These are phyloP conservation scores for Diabrotica balteata DNA, from an alignment of 2,888 invertebrate species.

Conservation along the genomic window DNA sequence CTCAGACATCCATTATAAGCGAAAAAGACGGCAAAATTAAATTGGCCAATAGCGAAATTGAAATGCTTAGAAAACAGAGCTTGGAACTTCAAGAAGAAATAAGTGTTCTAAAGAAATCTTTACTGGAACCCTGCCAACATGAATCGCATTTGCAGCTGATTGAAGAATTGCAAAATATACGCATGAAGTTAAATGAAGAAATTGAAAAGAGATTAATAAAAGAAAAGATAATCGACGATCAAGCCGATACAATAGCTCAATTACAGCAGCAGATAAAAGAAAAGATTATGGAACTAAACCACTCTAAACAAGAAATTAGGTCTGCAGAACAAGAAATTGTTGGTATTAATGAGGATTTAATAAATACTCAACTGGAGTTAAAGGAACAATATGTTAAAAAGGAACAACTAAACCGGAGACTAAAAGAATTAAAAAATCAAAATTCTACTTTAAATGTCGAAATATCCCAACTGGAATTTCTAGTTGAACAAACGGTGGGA, in stretches of 20 bases:
- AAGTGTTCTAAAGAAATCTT: conserved; percentile 32
- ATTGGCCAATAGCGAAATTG: conserved; percentile 41
- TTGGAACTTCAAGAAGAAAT: conserved; percentile 39
- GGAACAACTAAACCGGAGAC: conserved; percentile 38
- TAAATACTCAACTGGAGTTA: conserved; percentile 39
- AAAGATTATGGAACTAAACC: conserved; percentile 39
- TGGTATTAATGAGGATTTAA: conserved; percentile 39
- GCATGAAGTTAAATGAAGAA: conserved; percentile 40
- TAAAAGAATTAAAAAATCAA: conserved; percentile 41
- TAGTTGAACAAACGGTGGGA: conserved; percentile 35
- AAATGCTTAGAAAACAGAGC: conserved; percentile 37
- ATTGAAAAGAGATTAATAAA: conserved; percentile 44
- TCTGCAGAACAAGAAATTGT: conserved; percentile 40
- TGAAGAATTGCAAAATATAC: conserved; percentile 39
- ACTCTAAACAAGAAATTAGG: conserved; percentile 36
- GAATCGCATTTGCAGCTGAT: conserved; percentile 37
- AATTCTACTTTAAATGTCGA: conserved; percentile 38
- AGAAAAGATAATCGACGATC: conserved; percentile 48
- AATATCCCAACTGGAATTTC: conserved; percentile 42
- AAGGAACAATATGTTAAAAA: conserved; percentile 42
- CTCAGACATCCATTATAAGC: conserved; percentile 32
- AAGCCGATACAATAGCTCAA: conserved; percentile 41
- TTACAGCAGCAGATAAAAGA: conserved; percentile 42
- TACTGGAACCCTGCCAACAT: conserved; percentile 39
- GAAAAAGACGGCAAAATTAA: conserved; percentile 41